Base-by-base conservation (phyloP, 92 coral and sea anemone genomes). In the Siderastrea radians region DNA sequence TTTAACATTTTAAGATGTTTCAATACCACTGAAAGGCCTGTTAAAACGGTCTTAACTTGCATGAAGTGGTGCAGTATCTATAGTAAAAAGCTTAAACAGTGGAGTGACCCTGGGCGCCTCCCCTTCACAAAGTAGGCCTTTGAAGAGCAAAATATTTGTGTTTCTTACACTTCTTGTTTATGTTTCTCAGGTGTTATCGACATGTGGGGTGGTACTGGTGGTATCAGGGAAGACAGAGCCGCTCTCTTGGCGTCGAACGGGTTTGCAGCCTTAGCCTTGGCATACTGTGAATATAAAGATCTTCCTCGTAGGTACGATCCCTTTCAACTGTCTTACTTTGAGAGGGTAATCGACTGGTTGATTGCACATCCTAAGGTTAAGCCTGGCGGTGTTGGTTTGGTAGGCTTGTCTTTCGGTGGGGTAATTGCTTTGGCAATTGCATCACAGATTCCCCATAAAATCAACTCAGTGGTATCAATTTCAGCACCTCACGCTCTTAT, bases 171-270 rank as follows among this genome's bases (percentile, higher is more conserved):
- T 45, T 50, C 3, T 1, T 26, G 7, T 10, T 19, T 26, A 53
- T 19, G 13, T 7, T 75, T 19, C 54, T 1, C 43, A 82, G 86
- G 86, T 82, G 78, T 82, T 57, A 10, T 82, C 13, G 77, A 82
- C 69, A 44, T 82, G 78, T 82, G 77, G 86, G 86, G 86, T 3
- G 68, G 78, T 66, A 59, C 79, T 68, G 79, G 86, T 69, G 86
- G 86, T 16, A 12, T 82, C 7, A 49, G 86, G 48, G 86, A 82
- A 43, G 86, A 82, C 86, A 82, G 86, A 74, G 86, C 86, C 6
- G 86, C 86, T 70, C 38, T 82, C 49, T 70, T 82, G 51, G 79
- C 79, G 53, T 52, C 86, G 2, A 82, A 54, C 26, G 86, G 86
- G 13, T 52, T 82, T 71, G 86, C 77, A 62, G 13, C 86, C 13